A percentile compares a stretch with the other conserved stretches of the same genome.
Evolutionary conservation across 2,888 invertebrate genomes (phyloP).

Genomic region (Rhamnusium bicolor): DNA sequence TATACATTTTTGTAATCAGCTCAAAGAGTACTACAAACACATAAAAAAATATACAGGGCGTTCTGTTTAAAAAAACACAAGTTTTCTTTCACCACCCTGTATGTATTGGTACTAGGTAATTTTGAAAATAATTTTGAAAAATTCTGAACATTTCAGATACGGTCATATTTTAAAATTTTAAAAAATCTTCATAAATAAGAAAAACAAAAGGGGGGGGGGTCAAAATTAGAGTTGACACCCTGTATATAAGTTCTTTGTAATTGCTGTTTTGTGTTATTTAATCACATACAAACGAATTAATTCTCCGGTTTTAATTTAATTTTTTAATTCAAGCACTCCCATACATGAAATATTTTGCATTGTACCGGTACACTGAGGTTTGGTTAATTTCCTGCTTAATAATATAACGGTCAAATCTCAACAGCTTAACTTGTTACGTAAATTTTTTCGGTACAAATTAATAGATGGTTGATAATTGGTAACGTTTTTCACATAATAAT

Average conservation of each 20-base stretch:
- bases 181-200: no score
- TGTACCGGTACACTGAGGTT: background rate
- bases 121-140: no score
- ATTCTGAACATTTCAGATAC: no score
- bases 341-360: background rate
- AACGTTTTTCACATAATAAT: background rate
- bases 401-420: conserved; percentile 11
- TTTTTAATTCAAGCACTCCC: background rate
- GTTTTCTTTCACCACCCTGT: no score
- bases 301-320: background rate
- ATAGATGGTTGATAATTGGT: background rate
- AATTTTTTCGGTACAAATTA: background rate
- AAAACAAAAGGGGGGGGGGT: no score
- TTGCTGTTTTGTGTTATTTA: background rate
- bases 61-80: no score
- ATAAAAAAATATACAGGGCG: no score
- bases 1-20: no score
- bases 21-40: no score
- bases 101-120: no score
- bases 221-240: no score
- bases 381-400: conserved; percentile 24
- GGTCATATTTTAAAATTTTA: no score
- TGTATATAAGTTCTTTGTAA: background rate
- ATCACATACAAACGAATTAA: background rate
- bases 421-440: background rate